Evolutionary conservation across 2,888 invertebrate species (phyloP).

Genomic region (Abrostola tripartita): DNA sequence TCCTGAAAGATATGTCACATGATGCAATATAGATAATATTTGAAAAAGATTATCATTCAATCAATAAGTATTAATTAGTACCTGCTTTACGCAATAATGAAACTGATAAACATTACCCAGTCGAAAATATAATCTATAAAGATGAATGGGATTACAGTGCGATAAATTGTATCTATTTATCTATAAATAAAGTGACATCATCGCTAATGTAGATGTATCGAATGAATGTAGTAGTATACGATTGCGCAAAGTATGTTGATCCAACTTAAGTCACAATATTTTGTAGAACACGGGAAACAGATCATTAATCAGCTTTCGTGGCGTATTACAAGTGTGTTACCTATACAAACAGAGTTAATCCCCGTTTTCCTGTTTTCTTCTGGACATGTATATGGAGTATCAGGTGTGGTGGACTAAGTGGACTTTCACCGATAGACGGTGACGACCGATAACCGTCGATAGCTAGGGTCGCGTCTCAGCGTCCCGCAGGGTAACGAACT

Average conservation of each 20-base stretch:
- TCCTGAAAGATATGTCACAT: background rate
- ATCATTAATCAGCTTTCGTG: conserved; percentile 24
- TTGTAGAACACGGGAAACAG: conserved; percentile 27
- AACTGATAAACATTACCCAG: too few species aligned
- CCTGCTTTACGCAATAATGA: too few species aligned
- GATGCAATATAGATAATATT: too few species aligned
- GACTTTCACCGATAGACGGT: conserved; percentile 68
- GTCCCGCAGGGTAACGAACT: conserved; percentile 76
- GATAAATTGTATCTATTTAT: too few species aligned
- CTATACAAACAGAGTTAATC: conserved; percentile 45
- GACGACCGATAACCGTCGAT: conserved; percentile 75
- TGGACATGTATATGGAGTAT: conserved; percentile 39
- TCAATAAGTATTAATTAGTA: too few species aligned
- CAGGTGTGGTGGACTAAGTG: conserved; percentile 68
- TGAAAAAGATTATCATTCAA: too few species aligned
- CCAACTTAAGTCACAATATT: conserved; percentile 1
- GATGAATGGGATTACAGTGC: too few species aligned
- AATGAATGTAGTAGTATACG: background rate
- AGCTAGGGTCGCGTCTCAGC: conserved; percentile 66
- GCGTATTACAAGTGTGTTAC: conserved; percentile 21
- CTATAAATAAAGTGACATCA: too few species aligned
- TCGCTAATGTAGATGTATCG: too few species aligned
- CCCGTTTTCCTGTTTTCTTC: conserved; percentile 46
- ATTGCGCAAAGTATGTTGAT: background rate
- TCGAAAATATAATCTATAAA: too few species aligned